Base-by-base conservation (phyloP, 2,113 vertebrate species). In the Dromiciops gliroides region DNA sequence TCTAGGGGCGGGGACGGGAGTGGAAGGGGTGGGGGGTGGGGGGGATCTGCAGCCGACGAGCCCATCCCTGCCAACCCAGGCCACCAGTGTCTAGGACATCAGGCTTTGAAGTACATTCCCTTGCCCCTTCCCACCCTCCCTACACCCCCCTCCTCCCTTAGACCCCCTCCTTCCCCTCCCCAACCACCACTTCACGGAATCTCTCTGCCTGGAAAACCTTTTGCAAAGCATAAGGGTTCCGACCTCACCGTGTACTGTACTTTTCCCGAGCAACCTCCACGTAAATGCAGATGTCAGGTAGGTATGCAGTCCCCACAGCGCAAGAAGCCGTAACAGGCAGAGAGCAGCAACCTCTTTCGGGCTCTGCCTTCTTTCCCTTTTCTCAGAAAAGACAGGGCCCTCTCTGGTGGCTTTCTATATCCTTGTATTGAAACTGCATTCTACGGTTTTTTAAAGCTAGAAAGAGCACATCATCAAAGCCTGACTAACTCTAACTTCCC, bases 351-450 rank as follows among this genome's bases (percentile, higher is more conserved):
- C 91, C 94, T 83, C 67, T 83, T 83, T 98, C 28, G 44, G 95
- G 56, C 50, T 98, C 95, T 97, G 97, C 93, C 93, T 97, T 97
- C 97, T 94, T 93, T 96, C 93, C 97, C 3, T 2, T 98, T 98
- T 97, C 97, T 97, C 96, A 97, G 89, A 96, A 93, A 97, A 91
- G 67, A 98, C 97, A 98, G 95, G 94, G 97, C 96, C 94, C 95
- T 97, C 94, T 93, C 92, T 14, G 95, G 96, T 96, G 96, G 93
- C 96, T 97, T 98, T 97, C 97, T 97, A 97, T 98, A 90, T 97
- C 96, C 97, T 98, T 88, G 97, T 92, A 49, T 98, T 98, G 98
- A 95, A 96, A 98, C 97, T 93, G 98, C 98, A 98, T 98, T 97
- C 97, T 96, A 37, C 94, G 90, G 95, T 95, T 92, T 49, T 91